Base-by-base conservation (phyloP, 2,113 vertebrate genomes). In the Trematocara marginatum region DNA sequence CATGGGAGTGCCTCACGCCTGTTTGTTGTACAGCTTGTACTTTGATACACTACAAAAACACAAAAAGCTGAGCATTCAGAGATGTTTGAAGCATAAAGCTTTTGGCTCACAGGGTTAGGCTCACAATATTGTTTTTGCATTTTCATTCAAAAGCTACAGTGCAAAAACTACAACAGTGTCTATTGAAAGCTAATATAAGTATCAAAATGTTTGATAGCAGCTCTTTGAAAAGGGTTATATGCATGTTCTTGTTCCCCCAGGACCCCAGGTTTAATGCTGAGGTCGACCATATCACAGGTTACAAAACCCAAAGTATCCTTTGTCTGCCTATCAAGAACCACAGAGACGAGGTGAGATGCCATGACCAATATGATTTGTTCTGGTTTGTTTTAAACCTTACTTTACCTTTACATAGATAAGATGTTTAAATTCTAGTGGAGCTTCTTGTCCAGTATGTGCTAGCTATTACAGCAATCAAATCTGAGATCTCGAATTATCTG, bases 241-340 rank as follows among this genome's bases (percentile, higher is more conserved):
- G 10, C 71, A 9, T 89, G 15, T 83, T 18, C 10, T 76, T 89
- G 40, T 54, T 86, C 83, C 83, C 9, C 40, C 83, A 99, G 98
- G 99, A 99, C 93, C 96, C 98, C 80, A 96, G 98, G 90, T 99
- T 99, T 94, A 99, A 99, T 79, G 98, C 98, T 29, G 99, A 99
- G 94, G 97, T 99, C 6, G 99, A 99, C 95, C 97, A 97, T 93
- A 98, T 99, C 95, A 99, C 99, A 38, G 99, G 98, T 2, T 99
- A 99, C 94, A 98, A 96, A 96, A 99, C 99, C 26, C 98, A 99
- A 82, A 99, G 98, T 82, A 99, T 99, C 90, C 97, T 99, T 61
- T 99, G 98, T 92, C 97, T 99, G 97, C 99, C 99, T 40, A 99
- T 99, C 95, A 99, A 99, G 96, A 99, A 99, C 92, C 98, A 99